These are phyloP conservation scores for Zosterops borbonicus DNA, from an alignment of 2,113 vertebrate genomes.

Conservation along the genomic window DNA sequence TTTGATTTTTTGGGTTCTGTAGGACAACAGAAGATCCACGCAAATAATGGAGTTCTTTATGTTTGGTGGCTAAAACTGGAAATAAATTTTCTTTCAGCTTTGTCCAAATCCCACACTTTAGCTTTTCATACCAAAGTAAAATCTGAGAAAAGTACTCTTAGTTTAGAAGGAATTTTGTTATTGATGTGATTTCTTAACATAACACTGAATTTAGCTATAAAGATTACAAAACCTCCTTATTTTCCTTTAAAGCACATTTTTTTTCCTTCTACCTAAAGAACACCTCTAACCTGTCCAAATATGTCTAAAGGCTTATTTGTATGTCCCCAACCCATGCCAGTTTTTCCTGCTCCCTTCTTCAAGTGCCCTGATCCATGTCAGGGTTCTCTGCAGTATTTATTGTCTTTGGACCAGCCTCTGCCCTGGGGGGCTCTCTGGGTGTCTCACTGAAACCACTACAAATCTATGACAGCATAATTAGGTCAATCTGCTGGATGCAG, in stretches of 20 bases:
- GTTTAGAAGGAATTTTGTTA: not conserved
- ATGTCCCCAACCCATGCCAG: not conserved
- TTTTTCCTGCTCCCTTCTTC: not conserved
- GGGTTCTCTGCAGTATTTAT: not conserved
- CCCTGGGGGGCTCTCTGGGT: not conserved
- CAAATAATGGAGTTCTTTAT: not conserved
- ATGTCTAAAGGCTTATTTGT: not conserved
- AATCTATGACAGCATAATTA: not conserved
- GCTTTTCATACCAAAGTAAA: not conserved
- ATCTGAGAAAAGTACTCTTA: not conserved
- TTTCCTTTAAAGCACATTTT: not conserved
- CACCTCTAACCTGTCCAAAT: not conserved
- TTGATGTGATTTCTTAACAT: not conserved
- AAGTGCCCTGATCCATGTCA: rapidly evolving
- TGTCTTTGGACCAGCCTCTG: not conserved
- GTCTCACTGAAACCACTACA: not conserved
- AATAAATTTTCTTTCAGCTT: not conserved
- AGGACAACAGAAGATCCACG: not conserved
- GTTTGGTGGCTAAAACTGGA: not conserved
- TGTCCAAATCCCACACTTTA: not conserved
- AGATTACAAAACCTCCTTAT: not conserved
- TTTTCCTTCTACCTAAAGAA: not conserved
- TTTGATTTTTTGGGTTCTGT: not conserved
- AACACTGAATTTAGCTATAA: not conserved
- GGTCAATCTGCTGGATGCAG: not conserved